Conservation (phyloP, 2,888 invertebrate species). For the Luperina testacea region DNA sequence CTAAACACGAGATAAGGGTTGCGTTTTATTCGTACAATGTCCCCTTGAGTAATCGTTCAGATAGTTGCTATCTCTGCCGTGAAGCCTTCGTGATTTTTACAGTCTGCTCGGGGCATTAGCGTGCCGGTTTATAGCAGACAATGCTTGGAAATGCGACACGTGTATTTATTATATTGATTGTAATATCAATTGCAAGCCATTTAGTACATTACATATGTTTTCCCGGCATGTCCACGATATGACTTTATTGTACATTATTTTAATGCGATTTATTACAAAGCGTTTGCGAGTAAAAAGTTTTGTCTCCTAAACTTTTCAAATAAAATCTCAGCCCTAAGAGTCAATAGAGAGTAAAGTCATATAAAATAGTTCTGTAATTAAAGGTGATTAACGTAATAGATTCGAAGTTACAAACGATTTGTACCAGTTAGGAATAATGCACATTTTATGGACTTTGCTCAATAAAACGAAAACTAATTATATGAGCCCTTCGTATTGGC, state of each 20-base stretch:
- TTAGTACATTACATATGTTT: conserved; percentile 26
- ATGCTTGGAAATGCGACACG: conserved; percentile 61
- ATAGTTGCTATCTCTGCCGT: conserved; percentile 81
- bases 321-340: not conserved
- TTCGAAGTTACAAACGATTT: conserved; percentile 21
- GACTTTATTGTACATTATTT: conserved; percentile 32
- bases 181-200: conserved; percentile 52
- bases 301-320: not conserved
- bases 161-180: conserved; percentile 61
- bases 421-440: conserved; percentile 46
- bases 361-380: conserved; percentile 19
- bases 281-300: not conserved
- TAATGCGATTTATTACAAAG: conserved; percentile 14
- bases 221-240: conserved; percentile 5
- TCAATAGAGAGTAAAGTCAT: not conserved
- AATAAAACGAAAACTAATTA: conserved; percentile 62
- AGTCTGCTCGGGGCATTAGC: conserved; percentile 65
- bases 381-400: conserved; percentile 40
- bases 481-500: conserved; percentile 40
- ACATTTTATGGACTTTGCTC: conserved; percentile 50
- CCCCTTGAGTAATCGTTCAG: conserved; percentile 81
- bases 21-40: conserved; percentile 78
- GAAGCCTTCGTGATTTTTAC: conserved; percentile 81
- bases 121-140: conserved; percentile 68
- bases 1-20: conserved; percentile 74